Conservation (phyloP, 2,888 invertebrate genomes). For the Tetrapedia diversipes region DNA sequence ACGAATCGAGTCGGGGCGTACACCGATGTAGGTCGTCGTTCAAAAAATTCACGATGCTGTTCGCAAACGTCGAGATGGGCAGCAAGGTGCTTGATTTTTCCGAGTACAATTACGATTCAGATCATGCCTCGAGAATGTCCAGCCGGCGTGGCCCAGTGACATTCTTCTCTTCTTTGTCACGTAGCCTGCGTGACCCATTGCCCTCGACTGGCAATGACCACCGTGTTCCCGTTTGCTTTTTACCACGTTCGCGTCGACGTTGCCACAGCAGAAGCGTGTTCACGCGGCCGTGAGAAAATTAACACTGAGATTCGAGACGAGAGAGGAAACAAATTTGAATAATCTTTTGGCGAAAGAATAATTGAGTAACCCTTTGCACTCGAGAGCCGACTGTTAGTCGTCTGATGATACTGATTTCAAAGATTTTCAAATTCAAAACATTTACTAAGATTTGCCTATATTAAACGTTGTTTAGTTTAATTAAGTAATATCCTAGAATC, state of each 20-base stretch:
- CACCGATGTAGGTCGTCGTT: neutral
- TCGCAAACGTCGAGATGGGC: neutral
- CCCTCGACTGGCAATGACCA: constrained; percentile 53
- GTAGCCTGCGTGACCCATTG: constrained; percentile 56
- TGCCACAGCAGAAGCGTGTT: neutral
- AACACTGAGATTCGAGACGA: too few species aligned
- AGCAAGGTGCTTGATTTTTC: constrained; percentile 7
- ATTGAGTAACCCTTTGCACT: too few species aligned
- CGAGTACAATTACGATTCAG: constrained; percentile 51
- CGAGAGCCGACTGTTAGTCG: too few species aligned
- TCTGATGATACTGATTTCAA: too few species aligned
- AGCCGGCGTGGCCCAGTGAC: constrained; percentile 56
- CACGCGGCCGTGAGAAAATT: neutral
- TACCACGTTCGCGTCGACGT: neutral
- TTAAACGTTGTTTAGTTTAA: too few species aligned
- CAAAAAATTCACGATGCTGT: neutral
- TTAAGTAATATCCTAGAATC: too few species aligned
- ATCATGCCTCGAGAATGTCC: constrained; percentile 39
- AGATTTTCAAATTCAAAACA: too few species aligned
- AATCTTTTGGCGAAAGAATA: too few species aligned
- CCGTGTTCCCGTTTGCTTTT: constrained; percentile 36
- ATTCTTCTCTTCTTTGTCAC: constrained; percentile 57
- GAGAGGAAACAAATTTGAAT: neutral
- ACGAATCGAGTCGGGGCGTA: too few species aligned
- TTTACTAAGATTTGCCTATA: too few species aligned